Evolutionary conservation across 2,888 invertebrate species (phyloP).

Genomic region (Plebejus argus): DNA sequence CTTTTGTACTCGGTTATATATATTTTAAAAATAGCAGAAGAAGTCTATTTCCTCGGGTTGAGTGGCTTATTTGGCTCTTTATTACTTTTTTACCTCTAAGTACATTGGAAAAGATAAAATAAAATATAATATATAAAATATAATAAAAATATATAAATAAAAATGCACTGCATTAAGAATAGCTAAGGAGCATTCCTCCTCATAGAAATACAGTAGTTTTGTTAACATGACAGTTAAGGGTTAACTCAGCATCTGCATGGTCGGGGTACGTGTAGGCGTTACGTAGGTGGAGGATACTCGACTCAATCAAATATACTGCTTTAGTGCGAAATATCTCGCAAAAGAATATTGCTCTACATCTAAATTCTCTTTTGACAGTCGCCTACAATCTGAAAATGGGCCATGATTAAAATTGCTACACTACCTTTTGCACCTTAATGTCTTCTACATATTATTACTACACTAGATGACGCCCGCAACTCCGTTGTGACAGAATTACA

Average conservation of each 20-base stretch:
- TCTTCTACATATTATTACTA: neutral
- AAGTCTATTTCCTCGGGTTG: neutral
- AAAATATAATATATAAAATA: too few species aligned
- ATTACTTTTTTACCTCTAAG: neutral
- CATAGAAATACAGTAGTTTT: too few species aligned
- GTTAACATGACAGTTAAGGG: too few species aligned
- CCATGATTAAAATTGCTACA: neutral
- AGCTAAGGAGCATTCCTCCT: too few species aligned
- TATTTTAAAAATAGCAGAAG: neutral
- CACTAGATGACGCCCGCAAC: too few species aligned
- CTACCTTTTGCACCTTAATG: neutral
- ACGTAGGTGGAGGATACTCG: neutral
- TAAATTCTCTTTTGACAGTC: neutral
- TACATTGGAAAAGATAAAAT: neutral
- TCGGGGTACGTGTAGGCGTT: neutral
- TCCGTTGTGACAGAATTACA: too few species aligned
- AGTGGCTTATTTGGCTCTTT: neutral
- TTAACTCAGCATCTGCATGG: neutral
- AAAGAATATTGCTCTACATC: neutral
- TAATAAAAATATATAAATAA: too few species aligned
- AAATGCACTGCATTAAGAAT: too few species aligned
- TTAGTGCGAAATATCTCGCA: neutral
- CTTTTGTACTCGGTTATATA: neutral
- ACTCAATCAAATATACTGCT: conserved; percentile 5
- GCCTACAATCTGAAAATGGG: neutral